These are phyloP conservation scores for Crambe crambe DNA, from an alignment of 37 sponge, comb jelly and placozoan species.

Conservation along the genomic window DNA sequence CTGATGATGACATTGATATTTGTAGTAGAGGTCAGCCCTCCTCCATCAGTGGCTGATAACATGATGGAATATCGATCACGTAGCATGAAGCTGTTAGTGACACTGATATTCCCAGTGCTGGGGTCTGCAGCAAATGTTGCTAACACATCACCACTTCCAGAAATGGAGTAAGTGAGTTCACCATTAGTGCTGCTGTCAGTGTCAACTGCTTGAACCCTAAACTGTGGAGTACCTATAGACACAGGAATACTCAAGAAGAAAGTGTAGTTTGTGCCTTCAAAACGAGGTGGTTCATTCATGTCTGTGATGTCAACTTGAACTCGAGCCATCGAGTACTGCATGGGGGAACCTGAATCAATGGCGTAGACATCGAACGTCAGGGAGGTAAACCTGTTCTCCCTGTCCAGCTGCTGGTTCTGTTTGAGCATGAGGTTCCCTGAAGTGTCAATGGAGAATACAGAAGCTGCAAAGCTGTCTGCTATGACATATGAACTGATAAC, in stretches of 20 bases:
- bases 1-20: constrained; percentile 27
- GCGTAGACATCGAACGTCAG: constrained; percentile 34
- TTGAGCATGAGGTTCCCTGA: constrained; percentile 27
- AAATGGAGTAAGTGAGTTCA: constrained; percentile 22
- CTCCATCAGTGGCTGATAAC: constrained; percentile 64
- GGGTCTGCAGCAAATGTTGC: constrained; percentile 29
- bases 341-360: constrained; percentile 48
- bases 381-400: constrained; percentile 9
- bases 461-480: constrained; percentile 25
- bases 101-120: constrained; percentile 56
- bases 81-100: constrained; percentile 38
- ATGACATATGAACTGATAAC: constrained; percentile 27
- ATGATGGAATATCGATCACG: constrained; percentile 29
- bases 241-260: constrained; percentile 47
- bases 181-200: constrained; percentile 42
- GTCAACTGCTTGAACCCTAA: constrained; percentile 50
- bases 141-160: constrained; percentile 32
- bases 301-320: constrained; percentile 43
- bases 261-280: constrained; percentile 20
- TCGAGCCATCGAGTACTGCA: constrained; percentile 8
- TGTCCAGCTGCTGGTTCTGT: constrained; percentile 25
- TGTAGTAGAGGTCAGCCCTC: constrained; percentile 8
- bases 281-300: constrained; percentile 53
- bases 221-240: background rate
- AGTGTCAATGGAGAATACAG: constrained; percentile 24